Evolutionary conservation across 2,797 vertebrate species (phyloP).

Genomic region (Novumbra hubbsi): DNA sequence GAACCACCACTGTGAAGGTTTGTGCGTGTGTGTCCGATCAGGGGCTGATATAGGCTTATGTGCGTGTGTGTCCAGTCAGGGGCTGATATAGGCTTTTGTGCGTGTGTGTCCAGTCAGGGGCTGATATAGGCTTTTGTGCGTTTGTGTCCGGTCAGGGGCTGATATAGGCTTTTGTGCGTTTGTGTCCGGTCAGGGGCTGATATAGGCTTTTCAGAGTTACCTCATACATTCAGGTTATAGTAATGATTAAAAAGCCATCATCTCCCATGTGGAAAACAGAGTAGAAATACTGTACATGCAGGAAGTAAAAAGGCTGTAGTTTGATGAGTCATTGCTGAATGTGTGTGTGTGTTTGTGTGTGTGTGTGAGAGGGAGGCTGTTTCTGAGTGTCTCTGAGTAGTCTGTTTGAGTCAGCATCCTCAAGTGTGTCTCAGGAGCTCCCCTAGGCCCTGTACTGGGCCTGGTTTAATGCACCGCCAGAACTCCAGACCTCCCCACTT

Average conservation of each 20-base stretch:
- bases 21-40: constrained; percentile 11
- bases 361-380: neutral
- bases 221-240: neutral
- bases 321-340: neutral
- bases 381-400: neutral
- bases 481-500: neutral
- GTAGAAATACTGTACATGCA: neutral
- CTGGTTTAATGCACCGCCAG: constrained; percentile 5
- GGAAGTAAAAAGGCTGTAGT: neutral
- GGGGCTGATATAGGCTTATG: too few relatives aligned
- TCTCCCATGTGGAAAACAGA: neutral
- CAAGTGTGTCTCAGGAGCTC: neutral
- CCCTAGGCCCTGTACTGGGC: neutral
- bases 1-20: constrained; percentile 8
- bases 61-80: too few relatives aligned
- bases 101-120: too few relatives aligned
- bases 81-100: neutral
- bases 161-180: too few relatives aligned
- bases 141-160: too few relatives aligned
- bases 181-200: too few relatives aligned
- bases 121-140: neutral
- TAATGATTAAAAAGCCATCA: neutral
- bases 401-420: neutral
- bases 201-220: neutral
- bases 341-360: constrained; percentile 12